These are phyloP conservation scores for Balaeniceps rex DNA, from an alignment of 2,113 vertebrate genomes.

Conservation along the genomic window DNA sequence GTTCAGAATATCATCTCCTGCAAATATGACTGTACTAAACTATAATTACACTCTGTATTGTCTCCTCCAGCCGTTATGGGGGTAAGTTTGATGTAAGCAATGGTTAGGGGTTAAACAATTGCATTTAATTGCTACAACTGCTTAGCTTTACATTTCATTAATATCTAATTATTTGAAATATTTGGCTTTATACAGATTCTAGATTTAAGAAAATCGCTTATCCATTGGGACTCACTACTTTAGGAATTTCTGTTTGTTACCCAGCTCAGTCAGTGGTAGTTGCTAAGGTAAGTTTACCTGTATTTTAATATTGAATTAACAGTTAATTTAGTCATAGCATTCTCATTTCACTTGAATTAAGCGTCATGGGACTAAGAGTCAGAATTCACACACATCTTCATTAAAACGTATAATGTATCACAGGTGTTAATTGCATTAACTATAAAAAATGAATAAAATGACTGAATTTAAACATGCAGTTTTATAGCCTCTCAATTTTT, in stretches of 20 bases:
- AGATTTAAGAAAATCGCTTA: conserved; percentile 80
- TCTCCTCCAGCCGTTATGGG: neutral
- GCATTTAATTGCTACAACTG: neutral
- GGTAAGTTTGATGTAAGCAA: neutral
- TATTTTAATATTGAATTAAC: neutral
- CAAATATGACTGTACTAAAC: neutral
- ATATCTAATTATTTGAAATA: neutral
- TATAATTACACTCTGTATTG: neutral
- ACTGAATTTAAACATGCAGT: neutral
- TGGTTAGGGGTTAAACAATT: neutral
- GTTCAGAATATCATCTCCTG: neutral
- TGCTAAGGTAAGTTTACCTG: conserved; percentile 79
- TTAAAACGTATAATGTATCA: neutral
- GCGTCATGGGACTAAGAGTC: neutral
- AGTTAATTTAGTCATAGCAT: neutral
- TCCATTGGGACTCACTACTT: conserved; percentile 78
- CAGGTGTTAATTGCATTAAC: neutral
- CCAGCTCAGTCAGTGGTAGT: conserved; percentile 82
- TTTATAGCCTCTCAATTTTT: neutral
- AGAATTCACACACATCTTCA: neutral
- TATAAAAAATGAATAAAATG: neutral
- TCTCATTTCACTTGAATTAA: neutral
- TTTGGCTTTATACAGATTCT: conserved; percentile 74
- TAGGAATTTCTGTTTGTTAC: conserved; percentile 85
- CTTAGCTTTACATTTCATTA: neutral